Evolutionary conservation across 2,888 invertebrate species (phyloP), one percentile per base, ranked within the genome.

Genomic region (Chouioia cunea): DNA sequence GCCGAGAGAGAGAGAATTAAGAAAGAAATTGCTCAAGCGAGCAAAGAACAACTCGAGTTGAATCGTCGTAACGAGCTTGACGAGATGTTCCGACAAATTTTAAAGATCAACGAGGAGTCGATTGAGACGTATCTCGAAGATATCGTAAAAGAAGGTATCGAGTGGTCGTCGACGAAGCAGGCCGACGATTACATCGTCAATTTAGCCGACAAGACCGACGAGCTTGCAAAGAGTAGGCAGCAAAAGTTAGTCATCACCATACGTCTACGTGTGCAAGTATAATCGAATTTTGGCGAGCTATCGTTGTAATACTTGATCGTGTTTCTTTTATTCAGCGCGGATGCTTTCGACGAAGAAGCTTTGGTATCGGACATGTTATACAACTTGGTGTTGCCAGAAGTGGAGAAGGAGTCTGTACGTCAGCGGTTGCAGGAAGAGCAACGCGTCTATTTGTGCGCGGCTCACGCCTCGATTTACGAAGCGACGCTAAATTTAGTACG

Each of bases 21-120:
- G 80, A 88, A 93, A 0, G 95, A 96, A 83, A 94, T 95, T 0
- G 91, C 90, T 10, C 95, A 95, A 83, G 92, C 93, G 2, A 94
- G 95, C 0, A 86, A 91, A 59, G 86, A 94, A 20, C 94, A 96
- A 83, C 89, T 89, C 59, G 95, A 96, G 81, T 90, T 92, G 75
- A 88, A 91, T 66, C 86, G 93, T 48, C 87, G 94, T 6, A 83
- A 89, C 8, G 92, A 94, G 79, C 92, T 93, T 76, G 94, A 95
- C 76, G 92, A 94, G 83, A 91, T 95, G 81, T 95, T 94, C 81
- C 91, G 91, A 82, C 91, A 93, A 85, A 87, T 89, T 43, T 85
- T 89, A 4, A 90, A 90, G 80, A 87, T 90, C 4, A 88, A 90
- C 78, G 89, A 89, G 78, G 88, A 89, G 50, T 88, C 89, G 0